phyloP scores from a whole-genome alignment of 2,888 invertebrate species.

The Aleiodes testaceus region DNA sequence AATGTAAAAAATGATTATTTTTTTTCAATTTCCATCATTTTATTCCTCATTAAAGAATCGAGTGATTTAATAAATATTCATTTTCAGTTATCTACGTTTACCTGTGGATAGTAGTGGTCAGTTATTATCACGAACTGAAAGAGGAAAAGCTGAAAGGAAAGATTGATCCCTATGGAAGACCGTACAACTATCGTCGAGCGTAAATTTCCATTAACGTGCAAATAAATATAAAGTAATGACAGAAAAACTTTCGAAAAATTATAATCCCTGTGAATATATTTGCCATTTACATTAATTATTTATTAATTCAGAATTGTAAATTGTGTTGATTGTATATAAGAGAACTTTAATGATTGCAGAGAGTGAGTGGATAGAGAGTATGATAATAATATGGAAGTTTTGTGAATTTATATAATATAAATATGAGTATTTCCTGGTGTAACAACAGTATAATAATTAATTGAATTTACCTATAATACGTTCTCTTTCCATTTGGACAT shows the following conservation, averaged over 20 bases:
- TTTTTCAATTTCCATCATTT: not conserved
- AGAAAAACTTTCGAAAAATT: not conserved
- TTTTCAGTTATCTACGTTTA: constrained; percentile 84
- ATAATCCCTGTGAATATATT: not conserved
- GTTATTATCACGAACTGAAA: constrained; percentile 83
- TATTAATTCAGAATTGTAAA: constrained; percentile 10
- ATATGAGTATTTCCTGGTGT: too few relatives aligned
- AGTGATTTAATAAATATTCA: not conserved
- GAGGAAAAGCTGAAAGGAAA: constrained; percentile 64
- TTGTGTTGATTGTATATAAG: not conserved
- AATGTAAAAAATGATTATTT: too few relatives aligned
- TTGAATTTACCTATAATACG: too few relatives aligned
- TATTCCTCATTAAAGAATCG: not conserved
- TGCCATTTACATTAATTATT: constrained; percentile 21
- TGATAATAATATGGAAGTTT: too few relatives aligned
- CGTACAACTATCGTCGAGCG: constrained; percentile 68
- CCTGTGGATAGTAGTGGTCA: constrained; percentile 89
- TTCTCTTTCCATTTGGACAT: too few relatives aligned
- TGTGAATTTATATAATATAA: too few relatives aligned
- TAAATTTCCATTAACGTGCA: constrained; percentile 50
- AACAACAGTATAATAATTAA: too few relatives aligned
- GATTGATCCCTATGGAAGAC: constrained; percentile 69
- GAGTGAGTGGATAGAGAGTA: too few relatives aligned
- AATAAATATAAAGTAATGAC: constrained; percentile 7
- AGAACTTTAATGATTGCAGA: too few relatives aligned